Percentiles rank a stretch among this genome's conserved stretches.
Conservation (phyloP, 1,140 invertebrate genomes). For the Leptopilina boulardi region DNA sequence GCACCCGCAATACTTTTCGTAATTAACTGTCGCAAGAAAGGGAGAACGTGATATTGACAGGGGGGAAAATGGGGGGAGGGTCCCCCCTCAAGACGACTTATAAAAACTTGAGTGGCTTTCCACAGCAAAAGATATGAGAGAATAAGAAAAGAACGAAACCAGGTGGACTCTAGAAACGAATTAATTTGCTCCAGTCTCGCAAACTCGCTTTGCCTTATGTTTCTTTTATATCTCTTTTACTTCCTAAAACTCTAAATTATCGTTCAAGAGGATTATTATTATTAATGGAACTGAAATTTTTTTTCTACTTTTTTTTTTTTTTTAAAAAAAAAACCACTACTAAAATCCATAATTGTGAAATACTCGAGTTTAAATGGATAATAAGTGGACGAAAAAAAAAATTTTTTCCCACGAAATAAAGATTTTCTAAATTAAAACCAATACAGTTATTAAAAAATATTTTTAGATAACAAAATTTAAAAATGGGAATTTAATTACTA, state of each 20-base stretch:
- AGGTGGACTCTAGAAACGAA: constrained; percentile 51
- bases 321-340: too few species aligned
- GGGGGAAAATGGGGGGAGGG: too few species aligned
- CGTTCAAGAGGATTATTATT: constrained; percentile 23
- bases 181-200: constrained; percentile 54
- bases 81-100: constrained; percentile 37
- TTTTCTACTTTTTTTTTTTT: neutral
- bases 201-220: constrained; percentile 16
- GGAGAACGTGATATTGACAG: constrained; percentile 41
- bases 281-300: constrained; percentile 16
- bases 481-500: too few species aligned
- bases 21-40: constrained; percentile 65
- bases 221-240: constrained; percentile 42
- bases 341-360: neutral
- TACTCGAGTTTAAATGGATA: too few species aligned
- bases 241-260: constrained; percentile 41
- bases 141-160: constrained; percentile 45
- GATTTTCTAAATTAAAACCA: too few species aligned
- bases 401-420: too few species aligned
- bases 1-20: constrained; percentile 63
- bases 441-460: too few species aligned
- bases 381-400: too few species aligned
- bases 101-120: constrained; percentile 62
- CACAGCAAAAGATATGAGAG: constrained; percentile 41
- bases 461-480: too few species aligned